Evolutionary conservation across 2,797 vertebrate genomes (phyloP).

Genomic region (Sphenopsis melanotis): DNA sequence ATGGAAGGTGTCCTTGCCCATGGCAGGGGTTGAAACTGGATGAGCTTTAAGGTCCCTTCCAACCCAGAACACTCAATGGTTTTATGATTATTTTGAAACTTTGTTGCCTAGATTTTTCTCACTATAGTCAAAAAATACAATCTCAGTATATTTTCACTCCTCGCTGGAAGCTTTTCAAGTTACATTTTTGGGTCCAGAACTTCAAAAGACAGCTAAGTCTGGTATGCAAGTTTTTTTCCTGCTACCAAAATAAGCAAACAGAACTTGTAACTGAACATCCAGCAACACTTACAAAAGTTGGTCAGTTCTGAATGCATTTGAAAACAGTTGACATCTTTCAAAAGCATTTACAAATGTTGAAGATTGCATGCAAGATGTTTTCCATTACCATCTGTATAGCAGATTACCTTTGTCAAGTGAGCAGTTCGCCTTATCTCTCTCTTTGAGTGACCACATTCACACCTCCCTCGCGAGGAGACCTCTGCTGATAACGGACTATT

Average conservation of each 20-base stretch:
- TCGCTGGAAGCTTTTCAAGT: neutral
- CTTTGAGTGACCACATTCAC: too few relatives aligned
- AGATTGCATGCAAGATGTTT: too few relatives aligned
- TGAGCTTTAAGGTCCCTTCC: neutral
- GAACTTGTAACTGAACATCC: neutral
- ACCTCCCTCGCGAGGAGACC: too few relatives aligned
- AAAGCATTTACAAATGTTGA: neutral
- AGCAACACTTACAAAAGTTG: neutral
- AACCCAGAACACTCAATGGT: neutral
- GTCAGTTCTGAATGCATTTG: neutral
- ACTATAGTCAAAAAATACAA: neutral
- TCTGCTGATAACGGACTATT: too few relatives aligned
- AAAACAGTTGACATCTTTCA: neutral
- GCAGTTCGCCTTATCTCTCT: too few relatives aligned
- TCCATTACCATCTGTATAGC: too few relatives aligned
- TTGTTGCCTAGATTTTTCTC: neutral
- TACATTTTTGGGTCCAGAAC: neutral
- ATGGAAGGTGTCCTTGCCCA: neutral
- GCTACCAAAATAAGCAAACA: neutral
- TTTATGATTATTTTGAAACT: neutral
- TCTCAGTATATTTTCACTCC: neutral
- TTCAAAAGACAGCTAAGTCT: neutral
- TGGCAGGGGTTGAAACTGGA: neutral
- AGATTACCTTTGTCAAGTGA: too few relatives aligned
- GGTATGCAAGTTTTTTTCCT: neutral